A percentile compares a stretch with the other conserved stretches of the same genome.
phyloP scores from a whole-genome alignment of 2,888 invertebrate genomes.

The Phalera bucephala region DNA sequence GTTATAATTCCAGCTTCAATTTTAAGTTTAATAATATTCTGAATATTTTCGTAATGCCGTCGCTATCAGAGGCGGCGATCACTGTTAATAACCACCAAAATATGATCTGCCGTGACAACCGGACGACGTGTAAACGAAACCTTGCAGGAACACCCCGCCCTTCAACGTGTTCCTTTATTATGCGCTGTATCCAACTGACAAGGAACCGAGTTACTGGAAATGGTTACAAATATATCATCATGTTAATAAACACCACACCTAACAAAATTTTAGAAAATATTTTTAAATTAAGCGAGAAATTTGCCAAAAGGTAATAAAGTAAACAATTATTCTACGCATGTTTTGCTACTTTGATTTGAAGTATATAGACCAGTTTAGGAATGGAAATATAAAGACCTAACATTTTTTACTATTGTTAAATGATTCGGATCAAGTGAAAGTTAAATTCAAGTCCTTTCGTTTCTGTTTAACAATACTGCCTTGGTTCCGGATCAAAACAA shows the following conservation, averaged over 20 bases:
- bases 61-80: slow-evolving; percentile 34
- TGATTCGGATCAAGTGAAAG: too few relatives aligned
- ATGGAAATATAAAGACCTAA: too few relatives aligned
- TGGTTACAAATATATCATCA: too few relatives aligned
- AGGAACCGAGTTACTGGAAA: slow-evolving; percentile 24
- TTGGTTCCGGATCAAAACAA: slow-evolving; percentile 68
- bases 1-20: not conserved
- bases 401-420: too few relatives aligned
- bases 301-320: too few relatives aligned
- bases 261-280: not conserved
- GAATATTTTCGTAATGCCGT: slow-evolving; percentile 25
- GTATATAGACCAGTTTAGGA: too few relatives aligned
- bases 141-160: slow-evolving; percentile 45
- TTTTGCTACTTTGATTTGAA: too few relatives aligned
- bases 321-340: too few relatives aligned
- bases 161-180: slow-evolving; percentile 39
- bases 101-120: slow-evolving; percentile 52
- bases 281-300: too few relatives aligned
- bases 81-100: slow-evolving; percentile 57
- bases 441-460: slow-evolving; percentile 12
- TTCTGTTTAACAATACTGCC: slow-evolving; percentile 47
- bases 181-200: slow-evolving; percentile 21
- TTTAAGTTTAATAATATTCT: not conserved
- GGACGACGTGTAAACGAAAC: slow-evolving; percentile 53
- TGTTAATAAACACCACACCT: too few relatives aligned